Percentiles rank a stretch among this genome's conserved stretches.
Evolutionary conservation across 2,888 invertebrate species (phyloP).

Genomic region (Lobophora halterata): DNA sequence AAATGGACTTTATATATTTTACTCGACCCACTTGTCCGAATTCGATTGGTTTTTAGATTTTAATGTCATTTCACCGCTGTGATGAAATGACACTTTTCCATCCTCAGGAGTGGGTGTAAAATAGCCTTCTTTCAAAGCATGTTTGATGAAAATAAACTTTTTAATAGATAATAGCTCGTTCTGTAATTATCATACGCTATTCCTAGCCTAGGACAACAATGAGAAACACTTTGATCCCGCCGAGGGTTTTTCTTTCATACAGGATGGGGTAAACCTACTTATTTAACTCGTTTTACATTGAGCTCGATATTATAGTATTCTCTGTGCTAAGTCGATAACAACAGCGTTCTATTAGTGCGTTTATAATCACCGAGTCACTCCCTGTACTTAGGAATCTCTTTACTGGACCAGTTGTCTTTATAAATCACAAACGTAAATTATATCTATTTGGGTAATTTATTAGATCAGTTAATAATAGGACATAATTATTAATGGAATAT

Average conservation of each 20-base stretch:
- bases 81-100: no score
- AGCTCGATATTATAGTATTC: conserved; percentile 39
- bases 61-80: no score
- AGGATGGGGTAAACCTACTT: conserved; percentile 40
- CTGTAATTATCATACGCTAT: conserved; percentile 54
- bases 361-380: conserved; percentile 47
- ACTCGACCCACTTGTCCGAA: no score
- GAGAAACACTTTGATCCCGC: conserved; percentile 67
- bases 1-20: no score
- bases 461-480: conserved; percentile 29
- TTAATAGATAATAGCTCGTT: conserved; percentile 61
- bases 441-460: conserved; percentile 24
- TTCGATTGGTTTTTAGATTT: no score
- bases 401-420: conserved; percentile 47
- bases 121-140: no score
- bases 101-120: no score
- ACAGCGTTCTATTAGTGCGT: conserved; percentile 44
- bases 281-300: conserved; percentile 41
- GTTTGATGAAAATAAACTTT: no score
- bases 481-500: conserved; percentile 35
- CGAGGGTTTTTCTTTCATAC: conserved; percentile 47
- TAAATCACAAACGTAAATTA: conserved; percentile 42
- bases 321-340: conserved; percentile 34
- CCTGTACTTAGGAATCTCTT: conserved; percentile 57
- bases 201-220: conserved; percentile 56